These are phyloP conservation scores for Cyrtodaria siliqua DNA, from an alignment of 2,888 invertebrate genomes.

Conservation along the genomic window DNA sequence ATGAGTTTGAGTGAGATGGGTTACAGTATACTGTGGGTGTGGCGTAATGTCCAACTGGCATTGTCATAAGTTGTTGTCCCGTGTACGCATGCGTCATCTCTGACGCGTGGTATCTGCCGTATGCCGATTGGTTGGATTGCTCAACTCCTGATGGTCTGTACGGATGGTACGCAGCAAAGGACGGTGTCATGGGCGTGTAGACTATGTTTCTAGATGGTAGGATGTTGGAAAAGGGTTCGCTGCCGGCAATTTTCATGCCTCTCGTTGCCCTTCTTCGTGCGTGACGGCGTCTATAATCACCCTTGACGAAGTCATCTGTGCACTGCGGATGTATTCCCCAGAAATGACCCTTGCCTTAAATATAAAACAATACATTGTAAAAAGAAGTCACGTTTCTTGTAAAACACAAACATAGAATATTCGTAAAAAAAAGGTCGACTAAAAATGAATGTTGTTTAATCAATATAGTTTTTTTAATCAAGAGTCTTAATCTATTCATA, in stretches of 20 bases:
- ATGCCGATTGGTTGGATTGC: constrained; percentile 4
- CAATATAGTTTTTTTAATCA: no score
- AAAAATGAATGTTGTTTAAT: no score
- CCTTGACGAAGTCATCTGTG: constrained; percentile 97
- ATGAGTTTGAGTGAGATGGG: background rate
- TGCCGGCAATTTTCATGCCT: constrained; percentile 30
- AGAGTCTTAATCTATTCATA: no score
- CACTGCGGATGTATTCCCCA: constrained; percentile 99
- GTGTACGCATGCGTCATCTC: constrained; percentile 24
- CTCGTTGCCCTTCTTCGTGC: constrained; percentile 94
- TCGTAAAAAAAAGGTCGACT: no score
- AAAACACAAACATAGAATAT: no score
- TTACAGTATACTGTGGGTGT: background rate
- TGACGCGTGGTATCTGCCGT: no score
- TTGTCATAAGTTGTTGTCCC: constrained; percentile 6
- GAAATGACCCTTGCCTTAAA: constrained; percentile 97
- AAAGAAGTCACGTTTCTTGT: no score
- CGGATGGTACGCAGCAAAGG: constrained; percentile 55
- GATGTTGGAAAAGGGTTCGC: constrained; percentile 2
- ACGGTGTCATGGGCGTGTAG: constrained; percentile 71
- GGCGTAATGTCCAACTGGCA: constrained; percentile 12
- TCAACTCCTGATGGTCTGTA: constrained; percentile 30
- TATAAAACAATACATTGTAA: constrained; percentile 83
- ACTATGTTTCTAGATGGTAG: constrained; percentile 14
- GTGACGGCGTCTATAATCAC: constrained; percentile 97